Conservation (phyloP, 2,797 vertebrate genomes). For the Oreortyx pictus region DNA sequence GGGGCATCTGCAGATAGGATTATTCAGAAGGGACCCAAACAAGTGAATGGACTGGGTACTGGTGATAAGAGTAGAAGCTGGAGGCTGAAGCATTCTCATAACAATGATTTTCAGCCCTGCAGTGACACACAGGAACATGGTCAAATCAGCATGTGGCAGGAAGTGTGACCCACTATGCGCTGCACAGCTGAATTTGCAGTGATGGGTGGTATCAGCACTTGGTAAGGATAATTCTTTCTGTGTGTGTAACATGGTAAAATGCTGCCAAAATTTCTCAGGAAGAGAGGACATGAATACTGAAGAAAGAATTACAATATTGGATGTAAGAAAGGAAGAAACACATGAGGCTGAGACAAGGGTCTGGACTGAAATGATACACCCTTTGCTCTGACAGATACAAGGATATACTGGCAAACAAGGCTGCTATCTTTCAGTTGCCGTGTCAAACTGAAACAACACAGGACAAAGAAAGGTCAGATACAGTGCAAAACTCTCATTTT, state of each 20-base stretch:
- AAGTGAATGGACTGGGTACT: background rate
- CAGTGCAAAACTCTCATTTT: background rate
- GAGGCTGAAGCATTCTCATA: background rate
- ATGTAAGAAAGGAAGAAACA: background rate
- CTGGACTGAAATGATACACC: background rate
- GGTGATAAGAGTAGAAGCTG: background rate
- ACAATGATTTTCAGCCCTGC: background rate
- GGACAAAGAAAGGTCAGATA: background rate
- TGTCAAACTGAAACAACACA: background rate
- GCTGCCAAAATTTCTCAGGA: background rate
- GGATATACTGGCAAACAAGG: background rate
- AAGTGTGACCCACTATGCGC: background rate
- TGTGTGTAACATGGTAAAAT: background rate
- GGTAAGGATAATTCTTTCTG: background rate
- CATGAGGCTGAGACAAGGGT: background rate
- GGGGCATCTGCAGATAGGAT: background rate
- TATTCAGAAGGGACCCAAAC: background rate
- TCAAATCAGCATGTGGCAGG: background rate
- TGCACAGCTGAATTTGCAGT: background rate
- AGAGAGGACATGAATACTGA: background rate
- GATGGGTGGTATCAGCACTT: background rate
- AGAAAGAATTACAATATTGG: background rate
- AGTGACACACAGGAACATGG: too few species aligned
- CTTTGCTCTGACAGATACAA: background rate
- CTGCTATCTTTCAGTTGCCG: background rate